Conservation (phyloP, 2,888 invertebrate genomes). For the Callyntrura guangdongensis region DNA sequence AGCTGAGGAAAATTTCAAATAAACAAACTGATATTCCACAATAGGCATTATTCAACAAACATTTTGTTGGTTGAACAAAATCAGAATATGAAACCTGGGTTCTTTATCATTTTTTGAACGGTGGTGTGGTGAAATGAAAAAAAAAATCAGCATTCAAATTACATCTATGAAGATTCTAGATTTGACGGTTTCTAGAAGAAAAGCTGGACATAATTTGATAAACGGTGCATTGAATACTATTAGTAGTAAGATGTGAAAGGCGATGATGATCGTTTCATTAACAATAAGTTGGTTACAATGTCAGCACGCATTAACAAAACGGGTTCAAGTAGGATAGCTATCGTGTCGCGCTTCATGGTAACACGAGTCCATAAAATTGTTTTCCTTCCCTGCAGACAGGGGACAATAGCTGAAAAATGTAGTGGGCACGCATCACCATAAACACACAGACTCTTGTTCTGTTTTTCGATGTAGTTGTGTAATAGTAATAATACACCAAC, state of each 20-base stretch:
- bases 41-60: not conserved
- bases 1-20: not conserved
- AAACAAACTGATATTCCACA: not conserved
- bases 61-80: not conserved
- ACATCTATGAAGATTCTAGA: too few relatives aligned
- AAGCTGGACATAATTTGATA: too few relatives aligned
- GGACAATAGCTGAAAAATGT: not conserved
- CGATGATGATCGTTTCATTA: not conserved
- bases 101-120: too few relatives aligned
- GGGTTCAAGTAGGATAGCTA: not conserved
- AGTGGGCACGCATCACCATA: too few relatives aligned
- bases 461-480: not conserved
- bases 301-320: not conserved
- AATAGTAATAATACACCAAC: slow-evolving; percentile 26
- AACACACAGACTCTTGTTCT: not conserved
- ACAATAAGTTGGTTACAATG: not conserved
- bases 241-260: too few relatives aligned
- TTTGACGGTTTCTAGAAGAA: too few relatives aligned
- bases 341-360: not conserved
- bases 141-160: too few relatives aligned
- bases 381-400: not conserved
- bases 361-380: not conserved
- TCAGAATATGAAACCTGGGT: too few relatives aligned
- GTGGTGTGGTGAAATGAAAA: too few relatives aligned
- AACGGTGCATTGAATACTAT: too few relatives aligned